Base-by-base conservation (phyloP, 1,140 invertebrate species). In the Pseudomyrmex gracilis region DNA sequence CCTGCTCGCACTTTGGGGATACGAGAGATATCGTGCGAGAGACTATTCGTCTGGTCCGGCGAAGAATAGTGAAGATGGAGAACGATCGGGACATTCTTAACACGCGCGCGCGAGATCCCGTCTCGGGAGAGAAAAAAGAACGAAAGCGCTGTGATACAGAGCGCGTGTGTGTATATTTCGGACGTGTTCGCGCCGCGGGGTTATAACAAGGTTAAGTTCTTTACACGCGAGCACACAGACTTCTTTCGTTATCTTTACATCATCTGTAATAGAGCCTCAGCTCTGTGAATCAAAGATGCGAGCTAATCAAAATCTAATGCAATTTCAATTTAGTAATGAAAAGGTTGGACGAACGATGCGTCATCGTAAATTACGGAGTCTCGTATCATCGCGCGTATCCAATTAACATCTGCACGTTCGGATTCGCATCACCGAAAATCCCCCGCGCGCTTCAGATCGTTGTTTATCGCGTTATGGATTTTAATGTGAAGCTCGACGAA, bases 21-120 rank as follows among this genome's bases (percentile, higher is more conserved):
- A 34, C 76, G 49, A 68, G 43, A 24, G 64, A n/a, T 68, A 68
- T 24, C 45, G 20, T 13, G 7, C 82, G 63, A 76, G 63, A 57
- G 64, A 84, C 80, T 73, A 78, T 86, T 61, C 85, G 24, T 57
- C 78, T 49, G 73, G 60, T 73, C 55, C 45, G 49, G 15, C 47
- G 17, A 73, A 20, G 78, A 74, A 49, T 86, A 85, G 71, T 73
- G 60, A 63, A 49, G 34, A 20, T 45, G 43, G 58, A 60, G 57
- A 66, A 84, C 83, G 71, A 88, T 83, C 83, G 86, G 64, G 60
- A 55, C 64, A 70, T 57, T n/a, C 86, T 68, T 70, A 70, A 85
- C 82, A 73, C 63, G 63, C 70, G 64, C 63, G 77, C 58, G 45
- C 34, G 34, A 34, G 77, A 74, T 58, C 49, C 49, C 24, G 13